These are phyloP conservation scores for Actenoides hombroni DNA, from an alignment of 2,113 vertebrate species.

Conservation along the genomic window DNA sequence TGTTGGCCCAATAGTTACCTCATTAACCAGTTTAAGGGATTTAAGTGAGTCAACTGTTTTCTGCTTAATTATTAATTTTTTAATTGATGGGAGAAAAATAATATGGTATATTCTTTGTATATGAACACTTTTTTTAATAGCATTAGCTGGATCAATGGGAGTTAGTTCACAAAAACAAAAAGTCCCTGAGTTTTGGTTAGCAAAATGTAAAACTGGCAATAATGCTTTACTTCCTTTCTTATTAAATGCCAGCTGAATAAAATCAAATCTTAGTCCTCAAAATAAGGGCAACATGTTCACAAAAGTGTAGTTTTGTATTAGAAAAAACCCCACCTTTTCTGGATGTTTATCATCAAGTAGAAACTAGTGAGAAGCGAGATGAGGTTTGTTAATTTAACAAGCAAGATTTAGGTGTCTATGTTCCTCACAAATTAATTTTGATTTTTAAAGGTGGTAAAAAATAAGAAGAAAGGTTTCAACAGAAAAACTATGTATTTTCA, in stretches of 20 bases:
- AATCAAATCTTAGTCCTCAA: neutral
- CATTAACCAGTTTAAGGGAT: neutral
- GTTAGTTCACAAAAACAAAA: rapidly evolving
- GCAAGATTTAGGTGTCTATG: neutral
- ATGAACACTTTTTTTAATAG: neutral
- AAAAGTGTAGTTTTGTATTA: neutral
- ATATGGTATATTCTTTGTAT: neutral
- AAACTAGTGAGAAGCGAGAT: neutral
- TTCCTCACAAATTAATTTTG: neutral
- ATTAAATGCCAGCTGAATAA: neutral
- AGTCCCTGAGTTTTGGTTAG: neutral
- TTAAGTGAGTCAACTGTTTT: neutral
- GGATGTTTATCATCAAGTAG: neutral
- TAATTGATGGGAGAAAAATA: neutral
- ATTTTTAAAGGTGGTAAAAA: neutral
- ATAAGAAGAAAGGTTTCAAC: neutral
- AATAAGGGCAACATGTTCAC: neutral
- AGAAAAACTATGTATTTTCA: neutral
- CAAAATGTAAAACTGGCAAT: neutral
- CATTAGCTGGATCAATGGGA: neutral
- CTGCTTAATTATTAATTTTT: neutral
- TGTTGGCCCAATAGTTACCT: neutral
- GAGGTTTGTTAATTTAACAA: neutral
- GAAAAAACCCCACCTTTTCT: neutral
- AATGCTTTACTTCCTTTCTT: neutral